Base-by-base conservation (phyloP, 2,888 invertebrate species). In the Scelioninae gen. 1 region DNA sequence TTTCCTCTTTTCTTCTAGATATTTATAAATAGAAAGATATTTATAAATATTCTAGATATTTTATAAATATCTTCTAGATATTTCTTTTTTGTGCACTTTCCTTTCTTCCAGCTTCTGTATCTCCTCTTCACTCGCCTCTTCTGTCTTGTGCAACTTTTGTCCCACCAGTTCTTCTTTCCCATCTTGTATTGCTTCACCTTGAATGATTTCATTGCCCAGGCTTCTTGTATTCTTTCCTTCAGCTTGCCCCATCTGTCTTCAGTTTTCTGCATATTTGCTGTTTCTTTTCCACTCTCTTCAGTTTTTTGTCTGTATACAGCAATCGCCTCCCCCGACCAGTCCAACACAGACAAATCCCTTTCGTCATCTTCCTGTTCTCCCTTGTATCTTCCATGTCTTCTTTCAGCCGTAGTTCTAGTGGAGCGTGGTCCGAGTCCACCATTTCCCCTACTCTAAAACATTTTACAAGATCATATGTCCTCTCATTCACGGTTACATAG, bases 341-440 rank as follows among this genome's bases (percentile, higher is more conserved):
- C 47, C 5, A 15, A n/a, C 0, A 53, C 40, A 15, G 13, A 43
- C 31, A n/a, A 32, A 5, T 15, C 1, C 16, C 15, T 15, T 13
- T 13, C n/a, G 9, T 10, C 13, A 38, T 34, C 29, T 11, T 5
- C 13, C 10, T 43, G 43, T 10, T 16, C 49, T 47, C 31, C 10
- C 10, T 15, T 10, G 15, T 23, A n/a, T n/a, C n/a, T n/a, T n/a
- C n/a, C 7, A n/a, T 65, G 34, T 9, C 13, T 40, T 62, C 32
- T 40, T 1, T 0, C 10, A 43, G 23, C 5, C n/a, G 7, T 9
- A 43, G 47, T 32, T 45, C 49, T 13, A 83, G 2, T 1, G 85
- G 79, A 5, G 49, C 63, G 29, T 83, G 82, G 43, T 85, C 83
- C 16, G 79, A 82, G 15, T 85, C 83, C n/a, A 63, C 47, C 32